Conservation (phyloP, 2,113 vertebrate genomes). For the Todiramphus saurophagus region DNA sequence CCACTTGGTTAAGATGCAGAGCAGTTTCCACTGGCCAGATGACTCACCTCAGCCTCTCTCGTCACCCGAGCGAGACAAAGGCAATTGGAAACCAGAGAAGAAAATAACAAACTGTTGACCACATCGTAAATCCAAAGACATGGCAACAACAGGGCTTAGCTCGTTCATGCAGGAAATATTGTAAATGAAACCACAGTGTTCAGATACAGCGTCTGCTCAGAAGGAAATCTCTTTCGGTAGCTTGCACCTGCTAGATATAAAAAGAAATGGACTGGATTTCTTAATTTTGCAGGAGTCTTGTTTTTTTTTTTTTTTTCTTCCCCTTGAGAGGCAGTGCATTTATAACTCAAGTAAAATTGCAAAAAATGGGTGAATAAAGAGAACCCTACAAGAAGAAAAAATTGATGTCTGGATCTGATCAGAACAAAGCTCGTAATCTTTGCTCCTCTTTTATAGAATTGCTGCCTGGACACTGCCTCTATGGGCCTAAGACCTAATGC, state of each 20-base stretch:
- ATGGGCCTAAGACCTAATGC: neutral
- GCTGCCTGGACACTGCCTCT: neutral
- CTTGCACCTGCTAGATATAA: constrained; percentile 10
- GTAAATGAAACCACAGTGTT: constrained; percentile 12
- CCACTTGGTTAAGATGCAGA: neutral
- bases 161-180: constrained; percentile 14
- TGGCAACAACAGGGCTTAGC: neutral
- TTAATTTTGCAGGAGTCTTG: constrained; percentile 10
- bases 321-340: neutral
- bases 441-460: neutral
- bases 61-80: neutral
- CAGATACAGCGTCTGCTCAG: neutral
- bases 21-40: neutral
- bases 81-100: neutral
- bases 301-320: neutral
- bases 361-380: neutral
- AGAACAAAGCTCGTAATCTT: constrained; percentile 34
- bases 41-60: constrained; percentile 10
- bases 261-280: constrained; percentile 1
- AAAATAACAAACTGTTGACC: constrained; percentile 46
- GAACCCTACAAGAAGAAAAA: neutral
- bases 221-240: constrained; percentile 20
- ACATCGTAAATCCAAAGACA: constrained; percentile 3
- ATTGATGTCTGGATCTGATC: constrained; percentile 33
- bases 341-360: neutral